Percentiles rank a stretch among this genome's conserved stretches.
These are phyloP conservation scores for Battus philenor DNA, from an alignment of 1,140 invertebrate genomes.

Conservation along the genomic window DNA sequence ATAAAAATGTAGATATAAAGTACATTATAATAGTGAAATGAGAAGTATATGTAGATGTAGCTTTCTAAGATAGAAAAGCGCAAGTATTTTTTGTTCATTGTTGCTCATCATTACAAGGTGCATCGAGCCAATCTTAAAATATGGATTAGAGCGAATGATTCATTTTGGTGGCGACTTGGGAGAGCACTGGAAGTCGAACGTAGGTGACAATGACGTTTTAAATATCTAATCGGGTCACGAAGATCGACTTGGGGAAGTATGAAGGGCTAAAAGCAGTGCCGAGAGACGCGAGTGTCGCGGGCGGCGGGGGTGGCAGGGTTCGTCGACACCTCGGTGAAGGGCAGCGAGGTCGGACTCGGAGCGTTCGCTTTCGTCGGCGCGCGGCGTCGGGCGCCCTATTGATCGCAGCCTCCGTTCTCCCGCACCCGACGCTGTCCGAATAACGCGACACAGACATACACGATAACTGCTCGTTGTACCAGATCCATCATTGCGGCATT, in stretches of 20 bases:
- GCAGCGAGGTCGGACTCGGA: conserved; percentile 53
- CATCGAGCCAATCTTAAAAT: too few species aligned
- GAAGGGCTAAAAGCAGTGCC: conserved; percentile 33
- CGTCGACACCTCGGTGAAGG: conserved; percentile 67
- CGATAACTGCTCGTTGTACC: conserved; percentile 11
- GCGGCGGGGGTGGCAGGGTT: conserved; percentile 41
- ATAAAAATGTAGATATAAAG: too few species aligned
- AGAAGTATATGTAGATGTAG: too few species aligned
- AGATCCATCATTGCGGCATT: conserved; percentile 7
- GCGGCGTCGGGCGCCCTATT: conserved; percentile 42
- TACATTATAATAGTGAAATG: too few species aligned
- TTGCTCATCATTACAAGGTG: too few species aligned
- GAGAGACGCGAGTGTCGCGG: conserved; percentile 13
- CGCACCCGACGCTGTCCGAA: conserved; percentile 17
- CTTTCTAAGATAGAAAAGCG: too few species aligned
- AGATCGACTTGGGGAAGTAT: conserved; percentile 43
- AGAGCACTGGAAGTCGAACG: conserved; percentile 9
- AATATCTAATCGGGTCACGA: conserved; percentile 59
- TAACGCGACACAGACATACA: conserved; percentile 12
- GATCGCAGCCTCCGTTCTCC: conserved; percentile 55
- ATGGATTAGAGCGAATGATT: conserved; percentile 6
- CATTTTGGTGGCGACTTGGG: conserved; percentile 1
- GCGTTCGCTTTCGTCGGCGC: conserved; percentile 67
- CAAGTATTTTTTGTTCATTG: too few species aligned
- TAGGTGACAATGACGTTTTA: conserved; percentile 27